Evolutionary conservation across 2,113 vertebrate genomes (phyloP).

Genomic region (Tachysurus vachellii): DNA sequence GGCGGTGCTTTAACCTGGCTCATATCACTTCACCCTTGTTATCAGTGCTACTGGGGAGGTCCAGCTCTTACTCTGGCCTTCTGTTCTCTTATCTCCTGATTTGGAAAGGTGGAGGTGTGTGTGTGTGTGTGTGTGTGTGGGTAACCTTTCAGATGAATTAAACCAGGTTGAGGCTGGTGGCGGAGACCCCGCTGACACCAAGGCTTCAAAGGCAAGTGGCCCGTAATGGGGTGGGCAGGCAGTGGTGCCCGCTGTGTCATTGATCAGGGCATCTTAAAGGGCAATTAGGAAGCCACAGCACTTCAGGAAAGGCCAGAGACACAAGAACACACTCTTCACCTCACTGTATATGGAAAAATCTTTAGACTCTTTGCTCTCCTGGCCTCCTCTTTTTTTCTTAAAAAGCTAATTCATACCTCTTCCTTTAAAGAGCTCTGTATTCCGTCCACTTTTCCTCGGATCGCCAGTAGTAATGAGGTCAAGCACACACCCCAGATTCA

Average conservation of each 20-base stretch:
- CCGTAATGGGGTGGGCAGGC: conserved; percentile 60
- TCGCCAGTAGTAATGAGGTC: not conserved
- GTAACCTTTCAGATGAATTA: conserved; percentile 76
- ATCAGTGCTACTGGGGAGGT: not conserved
- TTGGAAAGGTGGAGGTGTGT: conserved; percentile 29
- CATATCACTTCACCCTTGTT: not conserved
- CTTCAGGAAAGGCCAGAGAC: conserved; percentile 69
- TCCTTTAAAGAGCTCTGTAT: not conserved
- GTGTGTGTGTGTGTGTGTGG: conserved; percentile 53
- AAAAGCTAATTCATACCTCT: not conserved
- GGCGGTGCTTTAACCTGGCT: not conserved
- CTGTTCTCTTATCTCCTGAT: conserved; percentile 12
- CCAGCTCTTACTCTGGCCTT: not conserved
- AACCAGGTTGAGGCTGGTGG: conserved; percentile 55
- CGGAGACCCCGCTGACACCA: conserved; percentile 66
- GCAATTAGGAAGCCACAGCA: conserved; percentile 63
- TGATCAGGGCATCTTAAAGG: conserved; percentile 75
- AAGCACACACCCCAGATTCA: not conserved
- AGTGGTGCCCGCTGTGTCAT: conserved; percentile 67
- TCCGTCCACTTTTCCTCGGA: conserved; percentile 30
- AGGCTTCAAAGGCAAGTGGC: conserved; percentile 73
- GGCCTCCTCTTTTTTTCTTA: not conserved
- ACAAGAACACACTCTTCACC: conserved; percentile 50
- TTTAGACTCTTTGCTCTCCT: not conserved
- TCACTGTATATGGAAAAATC: not conserved